Base-by-base conservation (phyloP, 1,140 invertebrate genomes). In the Tenebrio molitor region DNA sequence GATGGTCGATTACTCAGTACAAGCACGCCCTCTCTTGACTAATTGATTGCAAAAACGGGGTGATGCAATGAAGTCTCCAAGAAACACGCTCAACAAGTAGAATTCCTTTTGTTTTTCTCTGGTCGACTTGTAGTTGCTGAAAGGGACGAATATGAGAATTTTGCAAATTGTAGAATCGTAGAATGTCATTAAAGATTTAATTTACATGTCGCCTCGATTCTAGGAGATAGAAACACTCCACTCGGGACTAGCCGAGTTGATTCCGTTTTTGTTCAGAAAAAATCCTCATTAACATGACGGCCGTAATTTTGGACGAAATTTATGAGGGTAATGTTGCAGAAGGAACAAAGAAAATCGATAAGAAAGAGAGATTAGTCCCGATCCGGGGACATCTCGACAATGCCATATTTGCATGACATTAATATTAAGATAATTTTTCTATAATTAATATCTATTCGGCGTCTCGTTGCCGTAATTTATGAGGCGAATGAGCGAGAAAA, bases 51-150 rank as follows among this genome's bases (percentile, higher is more conserved):
- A 95, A 15, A 95, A 86, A 71, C 87, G 87, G 6, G 91, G 90
- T 72, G 92, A 93, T 15, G 90, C 90, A 41, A 94, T 88, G 77
- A 93, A 92, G 81, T 95, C 91, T 44, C 93, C 93, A 17, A 95
- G 83, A 82, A 94, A 94, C 16, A 95, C 90, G 78, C 92, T 94
- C 58, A 95, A 86, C 25, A 95, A 84, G 79, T 93, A 94, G 82
- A 91, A 91, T 80, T 94, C 90, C 82, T 93, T 93, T 80, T 89
- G 89, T 62, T 88, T 87, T 74, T 90, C 88, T 16, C 90, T 87
- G 36, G 91, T 90, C 29, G 87, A 85, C 81, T 91, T 91, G 84
- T 93, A 94, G 78, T 91, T 89, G 72, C 93, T 94, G 87, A 53
- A 88, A 89, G 75, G 12, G 17, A 46, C 16, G 23, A 41, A 70